Conservation (phyloP, 2,113 vertebrate genomes). For the Lepisosteus osseus region DNA sequence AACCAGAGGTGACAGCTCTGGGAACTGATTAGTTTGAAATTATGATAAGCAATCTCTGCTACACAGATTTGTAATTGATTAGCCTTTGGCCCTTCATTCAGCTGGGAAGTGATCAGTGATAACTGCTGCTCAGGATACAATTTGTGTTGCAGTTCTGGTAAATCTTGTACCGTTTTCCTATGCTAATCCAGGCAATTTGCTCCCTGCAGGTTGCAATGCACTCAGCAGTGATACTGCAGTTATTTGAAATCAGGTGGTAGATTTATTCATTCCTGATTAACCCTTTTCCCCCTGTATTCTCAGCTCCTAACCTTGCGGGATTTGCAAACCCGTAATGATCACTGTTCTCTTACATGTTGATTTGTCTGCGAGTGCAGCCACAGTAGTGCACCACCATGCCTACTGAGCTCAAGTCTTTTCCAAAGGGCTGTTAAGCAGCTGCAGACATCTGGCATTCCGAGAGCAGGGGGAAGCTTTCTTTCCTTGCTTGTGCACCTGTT, state of each 20-base stretch:
- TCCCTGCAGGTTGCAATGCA: not conserved
- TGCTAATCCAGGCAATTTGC: conserved; percentile 6
- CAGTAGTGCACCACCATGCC: not conserved
- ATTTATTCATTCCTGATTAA: not conserved
- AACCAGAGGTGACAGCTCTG: not conserved
- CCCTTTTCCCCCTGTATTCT: not conserved
- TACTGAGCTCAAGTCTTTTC: conserved; percentile 4
- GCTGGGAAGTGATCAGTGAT: conserved; percentile 18
- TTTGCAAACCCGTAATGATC: not conserved
- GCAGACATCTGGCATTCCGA: conserved; percentile 29
- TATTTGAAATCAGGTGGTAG: conserved; percentile 5
- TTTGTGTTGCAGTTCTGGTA: conserved; percentile 12
- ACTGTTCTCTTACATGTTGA: not conserved
- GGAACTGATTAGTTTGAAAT: conserved; percentile 13
- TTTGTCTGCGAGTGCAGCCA: not conserved
- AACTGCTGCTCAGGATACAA: not conserved
- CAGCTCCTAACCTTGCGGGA: not conserved
- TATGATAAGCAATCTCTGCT: conserved; percentile 12
- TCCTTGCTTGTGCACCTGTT: conserved; percentile 34
- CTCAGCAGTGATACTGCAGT: not conserved
- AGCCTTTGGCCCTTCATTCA: conserved; percentile 16
- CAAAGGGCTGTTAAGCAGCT: conserved; percentile 24
- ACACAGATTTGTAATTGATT: conserved; percentile 24
- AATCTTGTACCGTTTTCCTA: not conserved
- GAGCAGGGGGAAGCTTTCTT: conserved; percentile 1